phyloP scores from a whole-genome alignment of 2,797 vertebrate genomes.

The Spheniscus humboldti region DNA sequence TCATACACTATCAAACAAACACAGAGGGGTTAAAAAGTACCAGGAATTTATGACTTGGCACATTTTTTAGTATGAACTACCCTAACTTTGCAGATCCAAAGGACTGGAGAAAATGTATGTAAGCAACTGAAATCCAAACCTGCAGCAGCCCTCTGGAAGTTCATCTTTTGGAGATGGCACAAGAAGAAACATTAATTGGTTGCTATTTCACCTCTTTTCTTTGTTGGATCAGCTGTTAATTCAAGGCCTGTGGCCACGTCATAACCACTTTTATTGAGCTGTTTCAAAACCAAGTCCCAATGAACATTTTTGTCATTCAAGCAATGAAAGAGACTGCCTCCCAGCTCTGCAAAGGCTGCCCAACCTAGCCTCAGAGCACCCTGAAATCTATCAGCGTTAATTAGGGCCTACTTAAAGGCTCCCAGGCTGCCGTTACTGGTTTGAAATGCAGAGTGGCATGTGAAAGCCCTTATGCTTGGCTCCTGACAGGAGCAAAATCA shows the following conservation, averaged over 20 bases:
- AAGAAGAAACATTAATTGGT: not conserved
- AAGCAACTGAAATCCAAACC: not conserved
- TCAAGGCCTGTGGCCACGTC: constrained; percentile 49
- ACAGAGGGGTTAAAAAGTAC: not conserved
- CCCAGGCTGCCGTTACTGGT: constrained; percentile 10
- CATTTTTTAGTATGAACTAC: not conserved
- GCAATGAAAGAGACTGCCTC: constrained; percentile 34
- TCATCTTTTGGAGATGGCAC: not conserved
- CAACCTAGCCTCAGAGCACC: constrained; percentile 33
- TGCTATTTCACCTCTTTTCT: constrained; percentile 26
- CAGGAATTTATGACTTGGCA: not conserved
- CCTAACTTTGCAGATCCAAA: not conserved
- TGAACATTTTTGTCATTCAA: constrained; percentile 56
- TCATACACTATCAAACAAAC: not conserved
- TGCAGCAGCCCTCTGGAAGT: not conserved
- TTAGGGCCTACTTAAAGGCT: constrained; percentile 57
- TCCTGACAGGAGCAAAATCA: constrained; percentile 57
- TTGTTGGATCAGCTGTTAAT: constrained; percentile 47
- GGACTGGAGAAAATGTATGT: not conserved
- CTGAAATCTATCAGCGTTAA: constrained; percentile 61
- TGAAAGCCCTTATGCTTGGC: constrained; percentile 1
- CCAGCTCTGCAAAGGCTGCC: constrained; percentile 28
- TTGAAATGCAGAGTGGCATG: constrained; percentile 47
- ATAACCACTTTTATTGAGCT: constrained; percentile 48
- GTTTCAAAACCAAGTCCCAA: constrained; percentile 14